These are phyloP conservation scores for Protonibea diacanthus DNA, from an alignment of 2,797 vertebrate genomes.

Conservation along the genomic window DNA sequence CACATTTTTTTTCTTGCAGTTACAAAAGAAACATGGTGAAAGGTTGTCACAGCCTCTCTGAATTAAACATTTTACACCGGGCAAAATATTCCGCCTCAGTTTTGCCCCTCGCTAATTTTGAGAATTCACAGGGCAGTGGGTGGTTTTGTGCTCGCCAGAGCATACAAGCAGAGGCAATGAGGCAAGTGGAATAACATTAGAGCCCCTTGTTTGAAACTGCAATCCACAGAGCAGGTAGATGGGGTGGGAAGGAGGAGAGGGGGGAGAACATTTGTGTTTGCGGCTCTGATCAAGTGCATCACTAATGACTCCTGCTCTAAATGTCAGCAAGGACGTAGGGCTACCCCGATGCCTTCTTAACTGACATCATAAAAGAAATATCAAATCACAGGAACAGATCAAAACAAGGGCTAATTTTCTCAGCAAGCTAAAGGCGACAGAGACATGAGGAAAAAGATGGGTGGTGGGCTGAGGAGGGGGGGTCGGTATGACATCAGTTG, in stretches of 20 bases:
- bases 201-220: conserved; percentile 68
- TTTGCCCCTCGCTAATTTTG: conserved; percentile 54
- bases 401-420: conserved; percentile 48
- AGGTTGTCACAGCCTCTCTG: conserved; percentile 17
- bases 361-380: conserved; percentile 47
- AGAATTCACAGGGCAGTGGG: conserved; percentile 61
- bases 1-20: background rate
- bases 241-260: background rate
- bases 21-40: conserved; percentile 13
- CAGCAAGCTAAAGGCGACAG: background rate
- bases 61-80: conserved; percentile 32
- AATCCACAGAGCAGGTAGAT: conserved; percentile 56
- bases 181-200: conserved; percentile 76
- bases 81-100: conserved; percentile 25
- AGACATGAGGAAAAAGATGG: background rate
- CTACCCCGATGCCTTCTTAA: conserved; percentile 31
- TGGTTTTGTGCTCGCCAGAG: conserved; percentile 72
- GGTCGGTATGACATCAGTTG: conserved; percentile 15
- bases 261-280: background rate
- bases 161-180: conserved; percentile 75
- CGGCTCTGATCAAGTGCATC: conserved; percentile 59
- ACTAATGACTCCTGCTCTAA: conserved; percentile 63
- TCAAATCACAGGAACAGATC: conserved; percentile 48
- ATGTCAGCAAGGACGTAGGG: conserved; percentile 54
- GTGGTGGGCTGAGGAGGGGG: background rate